Percentiles rank a stretch among this genome's conserved stretches.
These are phyloP conservation scores for Salvelinus namaycush DNA, from an alignment of 2,113 vertebrate genomes.

Conservation along the genomic window DNA sequence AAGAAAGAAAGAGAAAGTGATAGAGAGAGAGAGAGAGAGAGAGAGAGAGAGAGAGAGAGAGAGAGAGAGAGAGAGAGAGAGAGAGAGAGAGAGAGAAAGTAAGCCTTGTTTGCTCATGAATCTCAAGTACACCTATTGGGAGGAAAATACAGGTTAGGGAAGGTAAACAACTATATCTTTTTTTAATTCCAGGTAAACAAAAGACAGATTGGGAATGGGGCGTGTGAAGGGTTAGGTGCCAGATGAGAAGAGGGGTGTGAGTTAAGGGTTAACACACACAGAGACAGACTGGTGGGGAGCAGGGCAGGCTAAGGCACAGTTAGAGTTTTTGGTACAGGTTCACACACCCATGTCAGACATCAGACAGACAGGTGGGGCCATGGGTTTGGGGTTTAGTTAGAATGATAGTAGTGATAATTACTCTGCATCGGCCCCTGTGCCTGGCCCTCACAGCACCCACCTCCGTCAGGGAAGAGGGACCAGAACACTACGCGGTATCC, in stretches of 20 bases:
- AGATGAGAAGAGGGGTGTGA: neutral
- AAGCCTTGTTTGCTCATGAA: too few species aligned
- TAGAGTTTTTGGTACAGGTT: too few species aligned
- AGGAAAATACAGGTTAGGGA: too few species aligned
- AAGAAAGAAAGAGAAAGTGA: too few species aligned
- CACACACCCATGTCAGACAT: too few species aligned
- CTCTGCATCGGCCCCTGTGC: constrained; percentile 71
- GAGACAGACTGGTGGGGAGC: too few species aligned
- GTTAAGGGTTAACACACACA: too few species aligned
- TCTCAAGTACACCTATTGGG: too few species aligned
- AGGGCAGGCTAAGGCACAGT: too few species aligned
- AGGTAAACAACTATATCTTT: neutral
- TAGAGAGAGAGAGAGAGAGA: neutral
- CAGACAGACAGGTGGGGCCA: constrained; percentile 24
- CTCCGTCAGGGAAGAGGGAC: constrained; percentile 95
- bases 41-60: too few species aligned
- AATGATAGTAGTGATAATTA: constrained; percentile 75
- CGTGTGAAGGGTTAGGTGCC: neutral
- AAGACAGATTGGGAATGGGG: too few species aligned
- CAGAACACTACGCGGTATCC: constrained; percentile 98
- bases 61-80: neutral
- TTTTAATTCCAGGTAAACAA: too few species aligned
- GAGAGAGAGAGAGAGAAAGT: neutral
- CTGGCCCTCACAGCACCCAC: constrained; percentile 81
- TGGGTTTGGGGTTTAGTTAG: constrained; percentile 43